These are phyloP conservation scores for Erynnis tages DNA, from an alignment of 2,888 invertebrate species.

Conservation along the genomic window DNA sequence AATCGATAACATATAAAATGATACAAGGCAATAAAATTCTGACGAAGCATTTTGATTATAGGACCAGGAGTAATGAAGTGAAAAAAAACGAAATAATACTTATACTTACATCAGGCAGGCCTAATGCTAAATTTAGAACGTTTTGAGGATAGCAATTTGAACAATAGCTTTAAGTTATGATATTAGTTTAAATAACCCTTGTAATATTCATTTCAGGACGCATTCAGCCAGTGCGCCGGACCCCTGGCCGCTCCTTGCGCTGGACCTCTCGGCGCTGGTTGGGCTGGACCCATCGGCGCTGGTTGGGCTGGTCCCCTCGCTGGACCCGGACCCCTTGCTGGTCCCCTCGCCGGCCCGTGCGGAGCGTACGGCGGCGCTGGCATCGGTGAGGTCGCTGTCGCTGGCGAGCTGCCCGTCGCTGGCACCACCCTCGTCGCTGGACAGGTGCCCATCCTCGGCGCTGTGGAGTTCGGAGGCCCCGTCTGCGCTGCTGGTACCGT, in stretches of 20 bases:
- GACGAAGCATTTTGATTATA: too few species aligned
- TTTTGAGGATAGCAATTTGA: too few species aligned
- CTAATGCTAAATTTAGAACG: too few species aligned
- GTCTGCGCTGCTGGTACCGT: too few species aligned
- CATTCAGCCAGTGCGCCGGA: conserved; percentile 1
- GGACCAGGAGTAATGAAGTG: too few species aligned
- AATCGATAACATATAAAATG: too few species aligned
- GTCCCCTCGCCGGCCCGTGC: background rate
- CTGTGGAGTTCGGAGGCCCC: conserved; percentile 47
- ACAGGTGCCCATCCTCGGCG: conserved; percentile 47
- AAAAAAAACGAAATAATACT: too few species aligned
- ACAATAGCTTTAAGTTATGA: too few species aligned
- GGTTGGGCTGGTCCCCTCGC: background rate
- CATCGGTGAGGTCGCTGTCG: conserved; percentile 38
- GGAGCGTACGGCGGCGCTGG: conserved; percentile 43
- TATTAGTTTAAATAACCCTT: too few species aligned
- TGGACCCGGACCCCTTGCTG: background rate
- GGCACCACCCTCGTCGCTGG: too few species aligned
- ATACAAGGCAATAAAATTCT: too few species aligned
- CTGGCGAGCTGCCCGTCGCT: conserved; percentile 42
- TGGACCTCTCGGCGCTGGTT: background rate
- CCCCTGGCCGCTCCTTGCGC: background rate
- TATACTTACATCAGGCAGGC: too few species aligned
- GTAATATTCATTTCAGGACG: background rate
- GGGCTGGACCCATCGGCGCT: background rate